Base-by-base conservation (phyloP, 2,113 vertebrate species). In the Tretioscincus oriximinensis region DNA sequence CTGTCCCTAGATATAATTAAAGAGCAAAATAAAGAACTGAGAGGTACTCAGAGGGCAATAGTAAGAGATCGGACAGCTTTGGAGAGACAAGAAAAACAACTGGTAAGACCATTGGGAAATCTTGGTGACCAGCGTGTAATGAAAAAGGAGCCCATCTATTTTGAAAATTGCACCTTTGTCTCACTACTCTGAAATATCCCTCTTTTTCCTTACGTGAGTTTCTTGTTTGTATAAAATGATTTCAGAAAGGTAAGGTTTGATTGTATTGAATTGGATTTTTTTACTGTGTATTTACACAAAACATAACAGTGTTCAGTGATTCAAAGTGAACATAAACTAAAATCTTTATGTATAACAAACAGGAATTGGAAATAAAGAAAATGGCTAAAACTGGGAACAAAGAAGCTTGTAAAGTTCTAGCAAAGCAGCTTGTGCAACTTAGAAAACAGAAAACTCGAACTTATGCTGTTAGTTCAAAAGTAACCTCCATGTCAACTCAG, bases 341-440 rank as follows among this genome's bases (percentile, higher is more conserved):
- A 70, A 60, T 16, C 7, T 63, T 29, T 63, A 16, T 41, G 79
- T 75, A 60, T 81, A 66, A 67, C 71, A 28, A 61, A 75, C 88
- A 99, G 98, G 98, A 99, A 85, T 93, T 97, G 92, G 98, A 99
- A 95, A 99, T 99, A 80, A 99, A 98, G 95, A 99, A 99, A 93
- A 99, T 99, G 98, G 98, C 98, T 26, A 99, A 98, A 90, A 96
- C 95, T 28, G 98, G 98, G 45, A 99, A 99, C 93, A 96, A 95
- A 83, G 98, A 99, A 84, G 98, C 97, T n/a, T 99, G 98, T 80
- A 97, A 96, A 84, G 97, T 99, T 87, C 94, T 99, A 31, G 98
- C 98, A 79, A 99, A 99, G 88, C 98, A 99, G 87, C 91, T 99
- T 29, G 97, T 99, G 14, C 97, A 99, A 74, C 90, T 99, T 71